Base-by-base conservation (phyloP, 2,797 vertebrate species). In the Mormyrus hasselquistii region DNA sequence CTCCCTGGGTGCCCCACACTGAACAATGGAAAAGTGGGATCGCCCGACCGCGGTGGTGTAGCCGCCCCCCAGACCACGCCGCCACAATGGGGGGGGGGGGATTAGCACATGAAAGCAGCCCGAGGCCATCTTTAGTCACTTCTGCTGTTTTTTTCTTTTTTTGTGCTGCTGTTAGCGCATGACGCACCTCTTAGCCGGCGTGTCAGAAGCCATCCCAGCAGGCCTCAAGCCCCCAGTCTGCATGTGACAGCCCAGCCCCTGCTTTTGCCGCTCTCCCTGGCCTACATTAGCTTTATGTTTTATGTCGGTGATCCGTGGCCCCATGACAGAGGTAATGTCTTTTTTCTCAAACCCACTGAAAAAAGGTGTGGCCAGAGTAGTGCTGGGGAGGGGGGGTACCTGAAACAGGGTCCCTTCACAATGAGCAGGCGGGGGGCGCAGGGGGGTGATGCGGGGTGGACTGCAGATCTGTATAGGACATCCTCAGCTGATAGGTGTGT, bases 61-160 rank as follows among this genome's bases (percentile, higher is more conserved):
- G 93, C 25, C 4, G 19, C 12, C 29, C 53, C 86, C 53, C 34
- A 47, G 19, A n/a, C n/a, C 57, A 65, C 3, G 59, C 19, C 8
- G 22, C 90, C 92, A 90, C 93, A 91, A 91, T 94, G 93, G 92
- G 92, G 69, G 91, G 92, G 94, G 92, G 65, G 91, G 92, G 94
- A 95, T 95, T 95, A 96, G 88, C 92, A 93, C 92, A 94, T 95
- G 93, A 95, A 95, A 96, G 94, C 89, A 92, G 91, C 53, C 90
- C 90, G 92, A 92, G 93, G 92, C 92, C 87, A 85, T 83, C 91
- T 90, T 90, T 93, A 94, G 93, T 93, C 94, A 94, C 12, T 59
- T 47, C 59, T 41, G 14, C 41, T n/a, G 59, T 1, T 41, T 49
- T 62, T 59, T 59, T 2, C 1, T 12, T 65, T 47, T 25, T 49